Percentiles rank a stretch among this genome's conserved stretches.
Conservation (phyloP, 2,113 vertebrate genomes). For the Mesitornis unicolor region DNA sequence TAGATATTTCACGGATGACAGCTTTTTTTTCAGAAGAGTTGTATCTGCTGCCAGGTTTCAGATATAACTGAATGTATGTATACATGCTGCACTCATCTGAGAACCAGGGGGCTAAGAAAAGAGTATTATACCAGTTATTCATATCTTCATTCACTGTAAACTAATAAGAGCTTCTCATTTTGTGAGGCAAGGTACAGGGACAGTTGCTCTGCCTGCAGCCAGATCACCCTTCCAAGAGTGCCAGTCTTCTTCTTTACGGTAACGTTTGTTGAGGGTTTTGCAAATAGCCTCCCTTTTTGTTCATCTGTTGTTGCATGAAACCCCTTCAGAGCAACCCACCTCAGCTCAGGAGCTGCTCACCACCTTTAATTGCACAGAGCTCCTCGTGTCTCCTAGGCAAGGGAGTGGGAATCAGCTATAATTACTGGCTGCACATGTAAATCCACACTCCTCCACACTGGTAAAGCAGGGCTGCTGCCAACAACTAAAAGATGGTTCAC, state of each 20-base stretch:
- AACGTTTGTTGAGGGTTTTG: not conserved
- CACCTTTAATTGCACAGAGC: not conserved
- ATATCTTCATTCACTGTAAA: not conserved
- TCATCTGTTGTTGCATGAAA: not conserved
- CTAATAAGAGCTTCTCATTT: not conserved
- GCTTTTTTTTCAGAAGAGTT: not conserved
- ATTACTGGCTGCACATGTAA: conserved; percentile 12
- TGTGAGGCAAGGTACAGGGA: not conserved
- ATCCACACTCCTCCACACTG: conserved; percentile 6
- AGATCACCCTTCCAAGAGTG: not conserved
- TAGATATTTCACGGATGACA: not conserved
- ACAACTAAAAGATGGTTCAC: not conserved
- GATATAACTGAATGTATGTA: not conserved
- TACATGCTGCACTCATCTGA: not conserved
- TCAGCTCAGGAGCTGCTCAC: not conserved
- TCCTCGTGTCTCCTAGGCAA: not conserved
- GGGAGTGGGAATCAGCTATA: not conserved
- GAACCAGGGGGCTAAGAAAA: not conserved
- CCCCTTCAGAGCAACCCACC: not conserved
- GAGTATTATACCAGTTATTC: not conserved
- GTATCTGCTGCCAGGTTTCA: not conserved
- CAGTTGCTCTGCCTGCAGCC: not conserved
- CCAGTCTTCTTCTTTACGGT: not conserved
- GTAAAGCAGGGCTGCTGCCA: not conserved
- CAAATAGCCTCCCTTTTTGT: not conserved